Evolutionary conservation across 2,113 vertebrate genomes (phyloP).

Genomic region (Callithrix jacchus): DNA sequence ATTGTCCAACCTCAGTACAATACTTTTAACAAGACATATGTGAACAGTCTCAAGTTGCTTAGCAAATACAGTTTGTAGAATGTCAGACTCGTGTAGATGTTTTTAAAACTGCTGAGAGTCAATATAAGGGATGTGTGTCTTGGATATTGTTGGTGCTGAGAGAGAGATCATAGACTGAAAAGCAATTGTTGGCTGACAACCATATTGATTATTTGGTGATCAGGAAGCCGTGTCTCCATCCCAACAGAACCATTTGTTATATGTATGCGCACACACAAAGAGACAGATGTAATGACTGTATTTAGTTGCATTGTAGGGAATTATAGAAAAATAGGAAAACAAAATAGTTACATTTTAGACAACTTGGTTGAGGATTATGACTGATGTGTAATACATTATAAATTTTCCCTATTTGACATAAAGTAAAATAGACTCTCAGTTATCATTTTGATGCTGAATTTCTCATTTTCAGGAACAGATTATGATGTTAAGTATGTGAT

Average conservation of each 20-base stretch:
- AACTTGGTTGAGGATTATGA: background rate
- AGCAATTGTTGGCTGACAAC: background rate
- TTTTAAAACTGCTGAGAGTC: conserved; percentile 27
- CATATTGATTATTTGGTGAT: background rate
- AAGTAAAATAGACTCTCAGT: background rate
- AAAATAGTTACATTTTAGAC: conserved; percentile 30
- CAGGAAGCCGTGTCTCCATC: conserved; percentile 1
- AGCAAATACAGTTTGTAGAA: background rate
- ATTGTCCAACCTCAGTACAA: background rate
- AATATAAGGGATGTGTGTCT: background rate
- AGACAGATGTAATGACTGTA: background rate
- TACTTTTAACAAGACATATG: background rate
- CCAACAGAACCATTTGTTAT: background rate
- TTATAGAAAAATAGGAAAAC: background rate
- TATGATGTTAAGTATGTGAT: background rate
- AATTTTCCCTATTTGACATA: conserved; percentile 43
- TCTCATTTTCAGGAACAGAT: conserved; percentile 31
- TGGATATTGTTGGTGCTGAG: background rate
- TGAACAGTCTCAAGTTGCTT: background rate
- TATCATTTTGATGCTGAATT: conserved; percentile 12
- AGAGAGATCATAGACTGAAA: background rate
- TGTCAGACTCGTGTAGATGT: background rate
- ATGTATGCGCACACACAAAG: background rate
- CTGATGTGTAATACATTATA: background rate
- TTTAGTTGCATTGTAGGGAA: conserved; percentile 14